Conservation (phyloP, 2,888 invertebrate genomes). For the Andrena trimmerana region DNA sequence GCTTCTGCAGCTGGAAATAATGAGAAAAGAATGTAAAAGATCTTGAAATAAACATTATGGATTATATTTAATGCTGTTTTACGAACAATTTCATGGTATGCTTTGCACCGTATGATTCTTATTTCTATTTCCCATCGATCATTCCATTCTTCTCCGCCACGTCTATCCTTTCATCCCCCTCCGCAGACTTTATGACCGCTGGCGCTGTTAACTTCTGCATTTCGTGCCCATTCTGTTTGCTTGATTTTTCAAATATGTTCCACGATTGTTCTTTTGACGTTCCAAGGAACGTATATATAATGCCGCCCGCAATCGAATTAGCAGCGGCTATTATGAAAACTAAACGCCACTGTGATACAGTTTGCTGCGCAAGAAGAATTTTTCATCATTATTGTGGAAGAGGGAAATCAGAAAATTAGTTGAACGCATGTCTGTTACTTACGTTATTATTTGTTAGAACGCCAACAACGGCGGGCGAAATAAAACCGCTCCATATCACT, state of each 20-base stretch:
- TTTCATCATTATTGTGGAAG: background rate
- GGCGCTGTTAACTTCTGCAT: conserved; percentile 60
- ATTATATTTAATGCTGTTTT: background rate
- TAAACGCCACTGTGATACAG: conserved; percentile 81
- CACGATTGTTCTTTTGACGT: conserved; percentile 80
- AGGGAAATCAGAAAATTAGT: background rate
- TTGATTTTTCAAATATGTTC: conserved; percentile 72
- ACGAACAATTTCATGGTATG: background rate
- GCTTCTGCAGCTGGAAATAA: too few relatives aligned
- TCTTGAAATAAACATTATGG: too few relatives aligned
- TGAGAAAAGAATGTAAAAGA: too few relatives aligned
- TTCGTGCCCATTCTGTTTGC: conserved; percentile 67
- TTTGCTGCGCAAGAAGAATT: conserved; percentile 78
- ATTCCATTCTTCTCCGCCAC: conserved; percentile 11
- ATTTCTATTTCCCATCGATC: background rate
- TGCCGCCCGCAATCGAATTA: conserved; percentile 73
- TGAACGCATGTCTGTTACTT: conserved; percentile 78
- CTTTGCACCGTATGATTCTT: background rate
- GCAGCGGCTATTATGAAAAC: conserved; percentile 81
- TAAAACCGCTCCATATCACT: conserved; percentile 87
- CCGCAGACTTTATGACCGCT: conserved; percentile 23
- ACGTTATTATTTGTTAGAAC: conserved; percentile 88
- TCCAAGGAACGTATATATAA: conserved; percentile 77
- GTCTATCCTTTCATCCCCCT: conserved; percentile 5
- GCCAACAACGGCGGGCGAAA: conserved; percentile 88